Evolutionary conservation across 2,113 vertebrate genomes (phyloP).

Genomic region (Drymodes brunneopygia): DNA sequence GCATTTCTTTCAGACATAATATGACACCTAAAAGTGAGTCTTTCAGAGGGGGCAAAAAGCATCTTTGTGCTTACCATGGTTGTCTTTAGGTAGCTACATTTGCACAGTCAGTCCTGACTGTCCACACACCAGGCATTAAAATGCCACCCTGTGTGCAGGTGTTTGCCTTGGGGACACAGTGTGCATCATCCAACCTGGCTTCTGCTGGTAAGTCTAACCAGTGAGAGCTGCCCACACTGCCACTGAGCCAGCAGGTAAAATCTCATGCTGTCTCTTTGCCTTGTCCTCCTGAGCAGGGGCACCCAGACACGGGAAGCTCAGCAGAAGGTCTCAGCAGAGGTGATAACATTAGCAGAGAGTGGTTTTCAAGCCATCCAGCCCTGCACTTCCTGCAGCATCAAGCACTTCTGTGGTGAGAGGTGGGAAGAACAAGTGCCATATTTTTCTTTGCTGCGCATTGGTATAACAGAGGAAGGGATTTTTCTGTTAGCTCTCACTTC

Average conservation of each 20-base stretch:
- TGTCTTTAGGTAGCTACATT: background rate
- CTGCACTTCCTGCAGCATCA: background rate
- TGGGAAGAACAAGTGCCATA: background rate
- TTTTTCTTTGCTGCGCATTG: background rate
- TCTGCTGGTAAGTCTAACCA: background rate
- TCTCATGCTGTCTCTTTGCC: background rate
- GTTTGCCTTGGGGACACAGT: background rate
- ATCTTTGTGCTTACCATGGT: background rate
- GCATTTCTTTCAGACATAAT: background rate
- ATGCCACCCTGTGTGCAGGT: background rate
- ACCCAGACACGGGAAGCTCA: background rate
- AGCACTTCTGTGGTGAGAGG: background rate
- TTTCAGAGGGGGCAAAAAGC: background rate
- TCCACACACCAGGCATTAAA: background rate
- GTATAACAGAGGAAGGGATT: background rate
- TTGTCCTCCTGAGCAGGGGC: background rate
- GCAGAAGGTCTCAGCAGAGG: background rate
- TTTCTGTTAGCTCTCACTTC: background rate
- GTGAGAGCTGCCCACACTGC: fast-evolving
- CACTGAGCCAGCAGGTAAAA: background rate
- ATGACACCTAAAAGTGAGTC: background rate
- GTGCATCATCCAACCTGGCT: background rate
- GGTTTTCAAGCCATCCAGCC: background rate
- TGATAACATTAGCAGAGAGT: background rate
- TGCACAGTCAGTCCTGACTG: background rate